phyloP scores from a whole-genome alignment of 2,888 invertebrate genomes.

The Yponomeuta evonymella region DNA sequence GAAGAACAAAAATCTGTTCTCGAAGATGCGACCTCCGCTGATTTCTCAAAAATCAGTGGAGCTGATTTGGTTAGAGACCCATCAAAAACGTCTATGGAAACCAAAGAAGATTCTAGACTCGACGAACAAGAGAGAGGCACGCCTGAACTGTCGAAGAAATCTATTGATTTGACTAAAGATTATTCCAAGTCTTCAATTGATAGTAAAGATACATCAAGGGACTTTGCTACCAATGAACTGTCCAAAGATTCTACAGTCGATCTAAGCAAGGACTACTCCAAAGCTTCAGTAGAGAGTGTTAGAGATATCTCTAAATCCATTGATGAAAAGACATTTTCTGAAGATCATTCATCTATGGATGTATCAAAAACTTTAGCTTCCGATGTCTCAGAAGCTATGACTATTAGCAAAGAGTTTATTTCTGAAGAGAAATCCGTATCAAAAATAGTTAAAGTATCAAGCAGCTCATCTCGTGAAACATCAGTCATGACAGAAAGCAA shows the following conservation, averaged over 20 bases:
- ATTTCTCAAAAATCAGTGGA: conserved; percentile 66
- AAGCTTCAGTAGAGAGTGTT: conserved; percentile 66
- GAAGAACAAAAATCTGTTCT: conserved; percentile 65
- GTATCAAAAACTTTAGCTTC: conserved; percentile 70
- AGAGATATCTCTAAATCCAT: conserved; percentile 65
- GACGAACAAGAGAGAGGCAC: conserved; percentile 64
- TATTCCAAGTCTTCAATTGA: conserved; percentile 70
- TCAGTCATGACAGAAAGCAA: conserved; percentile 64
- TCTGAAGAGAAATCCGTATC: conserved; percentile 61
- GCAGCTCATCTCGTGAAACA: conserved; percentile 62
- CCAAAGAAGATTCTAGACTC: conserved; percentile 62
- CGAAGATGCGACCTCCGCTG: conserved; percentile 67
- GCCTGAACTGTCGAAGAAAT: conserved; percentile 68
- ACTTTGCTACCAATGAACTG: conserved; percentile 68
- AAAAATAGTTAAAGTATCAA: conserved; percentile 46
- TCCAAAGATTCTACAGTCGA: conserved; percentile 71
- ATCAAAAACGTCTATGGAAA: conserved; percentile 41
- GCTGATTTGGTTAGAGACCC: conserved; percentile 63
- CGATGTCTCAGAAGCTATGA: conserved; percentile 61
- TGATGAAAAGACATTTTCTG: conserved; percentile 68
- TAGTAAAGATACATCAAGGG: conserved; percentile 68
- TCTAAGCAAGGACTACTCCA: conserved; percentile 63
- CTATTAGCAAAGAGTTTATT: conserved; percentile 56
- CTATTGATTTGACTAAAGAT: conserved; percentile 65
- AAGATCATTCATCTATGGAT: conserved; percentile 69